These are phyloP conservation scores for Phyllostomus hastatus DNA, from an alignment of 2,113 vertebrate species.

Conservation along the genomic window DNA sequence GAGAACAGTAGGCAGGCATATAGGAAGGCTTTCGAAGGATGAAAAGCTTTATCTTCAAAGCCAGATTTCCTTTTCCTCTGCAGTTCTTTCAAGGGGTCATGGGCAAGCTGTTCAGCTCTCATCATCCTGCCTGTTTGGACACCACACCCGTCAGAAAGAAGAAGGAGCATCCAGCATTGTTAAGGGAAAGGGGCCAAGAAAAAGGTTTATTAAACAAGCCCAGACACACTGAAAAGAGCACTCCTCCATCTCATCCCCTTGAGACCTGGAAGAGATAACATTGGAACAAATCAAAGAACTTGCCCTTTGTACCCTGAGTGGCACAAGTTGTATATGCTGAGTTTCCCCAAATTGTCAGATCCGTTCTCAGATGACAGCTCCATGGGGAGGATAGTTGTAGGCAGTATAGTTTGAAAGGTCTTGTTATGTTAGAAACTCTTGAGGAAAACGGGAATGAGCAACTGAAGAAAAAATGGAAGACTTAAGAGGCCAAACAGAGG, in stretches of 20 bases:
- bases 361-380: constrained; percentile 30
- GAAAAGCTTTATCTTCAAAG: constrained; percentile 47
- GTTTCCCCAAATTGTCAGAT: not conserved
- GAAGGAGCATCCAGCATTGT: not conserved
- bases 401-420: not conserved
- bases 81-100: not conserved
- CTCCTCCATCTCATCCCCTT: not conserved
- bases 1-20: not conserved
- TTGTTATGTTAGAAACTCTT: not conserved
- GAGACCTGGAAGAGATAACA: not conserved
- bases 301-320: not conserved
- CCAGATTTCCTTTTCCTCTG: not conserved
- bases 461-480: constrained; percentile 9
- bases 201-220: not conserved
- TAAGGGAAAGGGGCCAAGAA: not conserved
- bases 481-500: not conserved
- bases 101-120: not conserved
- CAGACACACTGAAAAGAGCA: not conserved
- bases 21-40: not conserved
- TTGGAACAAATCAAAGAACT: constrained; percentile 2
- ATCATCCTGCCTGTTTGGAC: not conserved
- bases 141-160: not conserved
- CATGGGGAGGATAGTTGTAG: not conserved
- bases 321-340: not conserved
- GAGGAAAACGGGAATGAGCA: not conserved